A percentile compares a stretch with the other conserved stretches of the same genome.
phyloP scores from a whole-genome alignment of 2,888 invertebrate species.

The Brenthis daphne region DNA sequence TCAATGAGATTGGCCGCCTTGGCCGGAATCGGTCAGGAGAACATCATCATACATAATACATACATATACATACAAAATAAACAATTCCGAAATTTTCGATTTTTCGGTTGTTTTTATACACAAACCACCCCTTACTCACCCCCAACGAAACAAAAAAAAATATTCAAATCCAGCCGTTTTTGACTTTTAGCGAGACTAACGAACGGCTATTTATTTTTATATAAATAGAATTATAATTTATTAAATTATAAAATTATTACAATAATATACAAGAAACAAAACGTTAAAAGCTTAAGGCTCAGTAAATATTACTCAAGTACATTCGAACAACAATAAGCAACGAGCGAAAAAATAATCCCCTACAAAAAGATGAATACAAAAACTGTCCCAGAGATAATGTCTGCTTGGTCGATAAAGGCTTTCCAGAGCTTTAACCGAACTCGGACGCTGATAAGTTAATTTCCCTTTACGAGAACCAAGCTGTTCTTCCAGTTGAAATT shows the following conservation, averaged over 20 bases:
- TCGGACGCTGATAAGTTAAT: constrained; percentile 25
- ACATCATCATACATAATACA: too few relatives aligned
- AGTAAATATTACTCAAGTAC: not conserved
- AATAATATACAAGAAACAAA: not conserved
- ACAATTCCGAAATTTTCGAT: too few relatives aligned
- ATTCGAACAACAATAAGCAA: constrained; percentile 2
- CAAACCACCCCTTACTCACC: too few relatives aligned
- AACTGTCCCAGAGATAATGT: constrained; percentile 21
- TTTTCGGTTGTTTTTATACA: too few relatives aligned
- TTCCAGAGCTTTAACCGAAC: constrained; percentile 17
- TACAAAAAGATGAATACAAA: constrained; percentile 19
- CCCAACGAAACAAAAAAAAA: too few relatives aligned
- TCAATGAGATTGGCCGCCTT: too few relatives aligned
- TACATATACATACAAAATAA: too few relatives aligned
- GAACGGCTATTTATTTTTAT: too few relatives aligned
- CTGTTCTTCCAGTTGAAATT: not conserved
- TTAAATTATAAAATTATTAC: not conserved
- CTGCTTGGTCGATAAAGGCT: constrained; percentile 22
- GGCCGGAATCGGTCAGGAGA: too few relatives aligned
- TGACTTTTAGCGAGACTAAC: too few relatives aligned
- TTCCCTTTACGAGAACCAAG: constrained; percentile 14
- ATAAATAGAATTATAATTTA: not conserved
- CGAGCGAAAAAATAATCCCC: constrained; percentile 5
- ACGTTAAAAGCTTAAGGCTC: too few relatives aligned
- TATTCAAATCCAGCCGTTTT: too few relatives aligned